Base-by-base conservation (phyloP, 2,888 invertebrate species). In the Polyommatus iphigenia region DNA sequence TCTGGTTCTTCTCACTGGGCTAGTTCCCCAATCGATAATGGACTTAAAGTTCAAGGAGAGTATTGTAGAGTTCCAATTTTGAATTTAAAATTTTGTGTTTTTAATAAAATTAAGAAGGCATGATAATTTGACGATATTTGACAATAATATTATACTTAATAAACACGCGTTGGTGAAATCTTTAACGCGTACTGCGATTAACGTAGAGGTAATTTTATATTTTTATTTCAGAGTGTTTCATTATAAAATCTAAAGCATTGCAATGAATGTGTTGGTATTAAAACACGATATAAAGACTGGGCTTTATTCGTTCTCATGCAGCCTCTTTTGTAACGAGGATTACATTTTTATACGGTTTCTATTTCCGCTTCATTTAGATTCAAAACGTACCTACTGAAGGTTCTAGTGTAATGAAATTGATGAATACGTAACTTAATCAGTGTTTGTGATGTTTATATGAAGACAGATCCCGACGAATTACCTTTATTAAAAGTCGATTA, bases 281-380 rank as follows among this genome's bases (percentile, higher is more conserved):
- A 29, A 67, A 62, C 24, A 62, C 24, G 24, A 4, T 10, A 67
- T 67, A 24, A 62, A 29, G 67, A 32, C 29, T 67, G 15, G 62
- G 62, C 62, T 67, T 29, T 29, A 32, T 32, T 15, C 67, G 29
- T 67, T 32, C 29, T 32, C 15, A 67, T 67, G 67, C 67, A 67
- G 67, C 7, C 67, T 67, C 67, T 67, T 67, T 67, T 67, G 67
- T 67, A 67, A 67, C 29, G 67, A 29, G 67, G 67, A 67, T 67
- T 67, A 67, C 5, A 32, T 24, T 67, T 62, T 67, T 67, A 32
- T 67, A 67, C 29, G 67, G 67, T 67, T 67, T 67, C 67, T 67
- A 29, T 67, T 67, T 67, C 67, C 67, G 32, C 67, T 67, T 67
- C 67, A 67, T 67, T 67, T 67, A 67, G 67, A 67, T 67, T 67